Base-by-base conservation (phyloP, 2,888 invertebrate genomes). In the Metacarcinus magister region DNA sequence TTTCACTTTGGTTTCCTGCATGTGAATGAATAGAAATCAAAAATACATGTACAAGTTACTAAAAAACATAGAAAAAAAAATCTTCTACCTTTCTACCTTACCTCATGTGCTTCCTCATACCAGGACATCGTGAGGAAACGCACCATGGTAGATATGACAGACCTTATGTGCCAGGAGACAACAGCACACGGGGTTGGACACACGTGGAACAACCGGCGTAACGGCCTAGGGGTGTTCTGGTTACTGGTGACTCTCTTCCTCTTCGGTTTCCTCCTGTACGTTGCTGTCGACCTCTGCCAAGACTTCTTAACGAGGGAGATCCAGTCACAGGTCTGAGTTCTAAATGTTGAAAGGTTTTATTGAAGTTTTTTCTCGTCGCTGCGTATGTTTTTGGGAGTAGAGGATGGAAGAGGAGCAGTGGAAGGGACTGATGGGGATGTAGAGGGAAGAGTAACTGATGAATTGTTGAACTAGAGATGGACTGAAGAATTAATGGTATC, bases 121-220 rank as follows among this genome's bases (percentile, higher is more conserved):
- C 93, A 96, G 96, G 95, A 96, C 93, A 90, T 95, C 93, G 48
- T 90, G 23, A 87, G 39, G 28, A 44, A 28, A 54, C 95, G 91
- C 2, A 60, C 94, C 28, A 28, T 94, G 16, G 32, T 2, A 13
- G 95, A 92, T 23, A 23, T 94, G 28, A n/a, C 23, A 4, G 95
- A 95, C 32, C 75, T 95, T 16, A 89, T 95, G 44, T 96, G 92
- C 89, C 54, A 95, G 46, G 96, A 95, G 90, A 90, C 95, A 23
- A 96, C 95, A 19, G 75, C 89, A 16, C 95, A 95, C 67, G 96
- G 96, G 0, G 23, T 95, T 1, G 96, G 96, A 16, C 96, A 96
- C 95, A 54, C 91, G 75, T 96, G 96, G 96, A 95, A 96, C 95
- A 96, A 96, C 95, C 91, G 96, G 32, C 82, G 23, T 39, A 96